phyloP scores from a whole-genome alignment of 2,113 vertebrate genomes.

The Chloebia gouldiae region DNA sequence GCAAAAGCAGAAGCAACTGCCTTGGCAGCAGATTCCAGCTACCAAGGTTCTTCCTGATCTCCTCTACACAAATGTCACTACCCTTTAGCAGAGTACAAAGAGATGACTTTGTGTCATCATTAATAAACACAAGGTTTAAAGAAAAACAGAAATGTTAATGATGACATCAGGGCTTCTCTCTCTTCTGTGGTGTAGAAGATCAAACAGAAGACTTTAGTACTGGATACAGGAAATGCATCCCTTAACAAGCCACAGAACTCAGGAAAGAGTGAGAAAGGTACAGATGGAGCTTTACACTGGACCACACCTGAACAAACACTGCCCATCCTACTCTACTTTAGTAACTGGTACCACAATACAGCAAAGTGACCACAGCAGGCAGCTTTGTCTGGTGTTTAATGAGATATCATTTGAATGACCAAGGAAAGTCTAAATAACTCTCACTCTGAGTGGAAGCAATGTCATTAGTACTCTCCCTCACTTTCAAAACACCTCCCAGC shows the following conservation, averaged over 20 bases:
- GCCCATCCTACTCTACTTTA: background rate
- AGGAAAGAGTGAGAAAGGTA: background rate
- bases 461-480: background rate
- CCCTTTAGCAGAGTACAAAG: background rate
- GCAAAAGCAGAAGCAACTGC: background rate
- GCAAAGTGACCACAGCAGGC: background rate
- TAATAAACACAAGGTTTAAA: background rate
- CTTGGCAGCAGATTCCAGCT: background rate
- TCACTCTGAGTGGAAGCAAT: background rate
- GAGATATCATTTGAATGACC: background rate
- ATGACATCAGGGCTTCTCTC: background rate
- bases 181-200: background rate
- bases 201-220: background rate
- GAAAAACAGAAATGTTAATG: background rate
- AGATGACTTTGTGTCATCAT: background rate
- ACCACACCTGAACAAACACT: background rate
- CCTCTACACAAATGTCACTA: background rate
- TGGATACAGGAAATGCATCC: background rate
- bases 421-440: background rate
- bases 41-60: background rate
- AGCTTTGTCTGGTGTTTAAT: background rate
- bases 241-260: background rate
- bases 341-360: background rate
- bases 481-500: background rate
- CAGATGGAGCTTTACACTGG: background rate